These are phyloP conservation scores for Alloplasta piceator DNA, from an alignment of 2,888 invertebrate genomes.

Conservation along the genomic window DNA sequence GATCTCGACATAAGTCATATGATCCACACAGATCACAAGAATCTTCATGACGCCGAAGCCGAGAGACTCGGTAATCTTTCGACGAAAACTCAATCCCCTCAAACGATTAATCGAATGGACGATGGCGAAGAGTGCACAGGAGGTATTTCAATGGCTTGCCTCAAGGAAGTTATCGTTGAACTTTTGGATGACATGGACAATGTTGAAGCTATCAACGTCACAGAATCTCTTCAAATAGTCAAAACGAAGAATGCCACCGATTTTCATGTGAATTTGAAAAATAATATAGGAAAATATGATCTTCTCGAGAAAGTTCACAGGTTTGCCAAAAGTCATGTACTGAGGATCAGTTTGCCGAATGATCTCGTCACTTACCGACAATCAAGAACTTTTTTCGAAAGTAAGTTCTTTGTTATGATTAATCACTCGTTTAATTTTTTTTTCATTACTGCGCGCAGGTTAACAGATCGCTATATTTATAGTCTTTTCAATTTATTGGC, in stretches of 20 bases:
- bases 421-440: slow-evolving; percentile 1
- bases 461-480: slow-evolving; percentile 21
- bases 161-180: slow-evolving; percentile 82
- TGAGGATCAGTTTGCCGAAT: slow-evolving; percentile 88
- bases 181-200: slow-evolving; percentile 86
- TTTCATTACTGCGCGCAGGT: slow-evolving; percentile 22
- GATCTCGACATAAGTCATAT: slow-evolving; percentile 75
- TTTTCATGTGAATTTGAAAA: slow-evolving; percentile 8
- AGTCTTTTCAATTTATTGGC: slow-evolving; percentile 17
- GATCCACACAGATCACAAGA: slow-evolving; percentile 78
- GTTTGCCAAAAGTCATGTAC: slow-evolving; percentile 86
- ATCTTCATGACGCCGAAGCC: slow-evolving; percentile 83
- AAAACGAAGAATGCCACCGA: slow-evolving; percentile 64
- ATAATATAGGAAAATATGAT: slow-evolving; percentile 75
- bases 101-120: slow-evolving; percentile 64
- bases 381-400: slow-evolving; percentile 80
- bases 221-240: slow-evolving; percentile 85
- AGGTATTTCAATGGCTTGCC: slow-evolving; percentile 70
- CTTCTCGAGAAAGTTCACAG: slow-evolving; percentile 86
- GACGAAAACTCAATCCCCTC: slow-evolving; percentile 68
- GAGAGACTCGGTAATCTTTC: slow-evolving; percentile 82
- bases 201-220: slow-evolving; percentile 85
- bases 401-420: slow-evolving; percentile 73
- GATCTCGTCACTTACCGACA: slow-evolving; percentile 74
- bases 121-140: slow-evolving; percentile 55